Conservation (phyloP, 2,797 vertebrate genomes). For the Trematomus bernacchii region DNA sequence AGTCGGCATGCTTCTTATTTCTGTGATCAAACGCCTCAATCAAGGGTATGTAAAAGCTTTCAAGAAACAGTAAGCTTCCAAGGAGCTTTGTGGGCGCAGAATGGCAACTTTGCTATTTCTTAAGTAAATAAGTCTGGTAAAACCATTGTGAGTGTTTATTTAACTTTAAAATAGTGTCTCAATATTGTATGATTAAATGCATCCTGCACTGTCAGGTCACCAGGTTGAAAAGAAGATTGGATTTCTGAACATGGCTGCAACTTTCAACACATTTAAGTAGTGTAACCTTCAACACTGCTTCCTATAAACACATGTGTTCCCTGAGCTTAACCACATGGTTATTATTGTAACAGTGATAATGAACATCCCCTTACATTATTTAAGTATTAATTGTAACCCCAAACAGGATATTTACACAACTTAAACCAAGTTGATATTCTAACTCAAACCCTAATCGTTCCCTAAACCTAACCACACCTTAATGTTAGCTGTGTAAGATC, state of each 20-base stretch:
- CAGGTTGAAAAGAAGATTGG: background rate
- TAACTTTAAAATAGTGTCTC: background rate
- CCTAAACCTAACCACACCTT: background rate
- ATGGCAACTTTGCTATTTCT: background rate
- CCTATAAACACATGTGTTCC: background rate
- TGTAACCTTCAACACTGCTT: background rate
- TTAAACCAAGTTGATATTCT: constrained; percentile 14
- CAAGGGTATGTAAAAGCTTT: constrained; percentile 7
- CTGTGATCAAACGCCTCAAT: constrained; percentile 44
- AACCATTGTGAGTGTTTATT: constrained; percentile 1
- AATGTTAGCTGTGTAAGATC: too few relatives aligned
- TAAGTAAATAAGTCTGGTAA: background rate
- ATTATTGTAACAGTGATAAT: constrained; percentile 18
- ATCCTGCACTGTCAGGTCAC: background rate
- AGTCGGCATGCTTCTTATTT: constrained; percentile 34
- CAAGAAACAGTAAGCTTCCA: background rate
- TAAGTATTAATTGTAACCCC: background rate
- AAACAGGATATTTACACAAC: constrained; percentile 10
- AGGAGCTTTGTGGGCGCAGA: background rate
- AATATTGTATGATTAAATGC: background rate
- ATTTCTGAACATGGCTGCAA: background rate
- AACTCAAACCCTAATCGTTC: constrained; percentile 14
- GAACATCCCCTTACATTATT: background rate
- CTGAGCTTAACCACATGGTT: constrained; percentile 18
- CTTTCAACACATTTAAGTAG: background rate